Conservation (phyloP, 2,797 vertebrate genomes). For the Sphenodon punctatus region DNA sequence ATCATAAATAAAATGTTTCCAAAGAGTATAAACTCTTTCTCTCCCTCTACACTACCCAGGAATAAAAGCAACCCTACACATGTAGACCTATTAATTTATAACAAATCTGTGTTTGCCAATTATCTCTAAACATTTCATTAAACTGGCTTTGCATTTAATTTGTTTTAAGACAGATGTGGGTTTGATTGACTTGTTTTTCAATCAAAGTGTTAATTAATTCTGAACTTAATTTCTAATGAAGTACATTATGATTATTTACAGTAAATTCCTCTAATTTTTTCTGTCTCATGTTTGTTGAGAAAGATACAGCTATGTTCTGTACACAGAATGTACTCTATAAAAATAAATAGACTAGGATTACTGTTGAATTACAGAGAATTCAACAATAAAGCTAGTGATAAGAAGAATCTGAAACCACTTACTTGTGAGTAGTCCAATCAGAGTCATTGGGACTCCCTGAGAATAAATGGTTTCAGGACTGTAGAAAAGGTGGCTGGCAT, state of each 20-base stretch:
- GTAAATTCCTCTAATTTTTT: not conserved
- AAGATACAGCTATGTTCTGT: too few relatives aligned
- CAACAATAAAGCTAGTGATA: too few relatives aligned
- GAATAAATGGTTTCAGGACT: too few relatives aligned
- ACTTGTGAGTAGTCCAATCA: too few relatives aligned
- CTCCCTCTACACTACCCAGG: not conserved
- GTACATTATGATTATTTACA: not conserved
- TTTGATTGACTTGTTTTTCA: slow-evolving; percentile 25
- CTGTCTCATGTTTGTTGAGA: too few relatives aligned
- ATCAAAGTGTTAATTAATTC: slow-evolving; percentile 13
- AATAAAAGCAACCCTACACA: not conserved
- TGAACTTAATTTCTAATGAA: slow-evolving; percentile 25
- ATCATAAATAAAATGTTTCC: not conserved
- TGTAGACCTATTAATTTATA: not conserved
- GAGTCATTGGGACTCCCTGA: too few relatives aligned
- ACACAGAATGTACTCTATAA: too few relatives aligned
- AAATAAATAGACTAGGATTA: too few relatives aligned
- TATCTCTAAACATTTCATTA: slow-evolving; percentile 12
- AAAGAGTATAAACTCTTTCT: not conserved
- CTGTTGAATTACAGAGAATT: too few relatives aligned
- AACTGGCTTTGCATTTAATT: not conserved
- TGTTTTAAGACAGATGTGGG: not conserved
- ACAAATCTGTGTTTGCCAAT: not conserved
- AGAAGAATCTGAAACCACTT: too few relatives aligned
- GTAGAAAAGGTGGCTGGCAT: too few relatives aligned